A percentile compares a stretch with the other conserved stretches of the same genome.
Conservation (phyloP, 2,888 invertebrate genomes). For the Cerastoderma edule region DNA sequence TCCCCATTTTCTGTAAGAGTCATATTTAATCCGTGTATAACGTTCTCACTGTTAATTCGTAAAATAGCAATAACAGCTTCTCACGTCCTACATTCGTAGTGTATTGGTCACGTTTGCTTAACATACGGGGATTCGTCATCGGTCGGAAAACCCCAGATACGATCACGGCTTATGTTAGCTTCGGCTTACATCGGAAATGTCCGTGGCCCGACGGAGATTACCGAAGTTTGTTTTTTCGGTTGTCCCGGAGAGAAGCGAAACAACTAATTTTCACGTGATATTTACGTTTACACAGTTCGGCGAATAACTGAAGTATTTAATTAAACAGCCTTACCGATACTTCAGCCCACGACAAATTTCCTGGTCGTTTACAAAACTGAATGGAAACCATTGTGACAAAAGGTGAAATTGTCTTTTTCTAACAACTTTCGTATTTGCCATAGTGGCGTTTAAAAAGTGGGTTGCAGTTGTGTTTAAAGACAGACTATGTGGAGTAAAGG, state of each 20-base stretch:
- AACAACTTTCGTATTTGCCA: too few relatives aligned
- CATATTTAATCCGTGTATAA: conserved; percentile 21
- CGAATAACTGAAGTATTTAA: too few relatives aligned
- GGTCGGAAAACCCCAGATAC: conserved; percentile 22
- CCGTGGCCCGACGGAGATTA: conserved; percentile 2
- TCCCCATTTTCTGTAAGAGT: conserved; percentile 14
- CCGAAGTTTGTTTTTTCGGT: conserved; percentile 12
- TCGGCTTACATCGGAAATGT: not conserved
- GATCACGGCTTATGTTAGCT: not conserved
- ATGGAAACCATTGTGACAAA: too few relatives aligned
- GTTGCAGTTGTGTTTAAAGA: too few relatives aligned
- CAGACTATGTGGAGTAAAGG: too few relatives aligned
- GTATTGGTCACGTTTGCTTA: conserved; percentile 14
- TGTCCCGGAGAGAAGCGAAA: conserved; percentile 8
- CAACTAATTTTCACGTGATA: not conserved
- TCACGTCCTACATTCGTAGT: not conserved
- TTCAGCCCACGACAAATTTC: too few relatives aligned
- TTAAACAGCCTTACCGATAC: too few relatives aligned
- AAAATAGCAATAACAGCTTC: conserved; percentile 13
- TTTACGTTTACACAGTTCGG: too few relatives aligned
- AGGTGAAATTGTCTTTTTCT: too few relatives aligned
- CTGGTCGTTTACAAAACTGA: too few relatives aligned
- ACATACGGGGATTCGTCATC: conserved; percentile 23
- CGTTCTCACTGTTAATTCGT: not conserved
- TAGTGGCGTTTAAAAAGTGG: too few relatives aligned